Evolutionary conservation across 2,797 vertebrate species (phyloP).

Genomic region (Pagetopsis macropterus): DNA sequence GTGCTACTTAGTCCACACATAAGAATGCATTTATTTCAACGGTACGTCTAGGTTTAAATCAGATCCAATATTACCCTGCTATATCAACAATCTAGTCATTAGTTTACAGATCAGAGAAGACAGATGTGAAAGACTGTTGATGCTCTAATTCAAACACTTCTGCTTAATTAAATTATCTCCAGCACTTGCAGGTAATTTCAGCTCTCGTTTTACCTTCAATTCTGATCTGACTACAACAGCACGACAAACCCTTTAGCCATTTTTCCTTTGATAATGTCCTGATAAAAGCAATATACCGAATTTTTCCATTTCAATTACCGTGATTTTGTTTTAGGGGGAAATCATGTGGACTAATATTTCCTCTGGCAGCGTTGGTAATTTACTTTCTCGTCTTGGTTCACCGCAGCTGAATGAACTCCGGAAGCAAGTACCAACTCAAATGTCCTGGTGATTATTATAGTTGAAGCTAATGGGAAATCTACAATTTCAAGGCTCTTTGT

Average conservation of each 20-base stretch:
- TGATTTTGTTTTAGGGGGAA: constrained; percentile 37
- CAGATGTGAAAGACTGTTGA: no score
- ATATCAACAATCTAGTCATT: no score
- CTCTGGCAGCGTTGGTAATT: constrained; percentile 40
- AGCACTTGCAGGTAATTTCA: constrained; percentile 5
- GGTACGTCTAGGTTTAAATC: no score
- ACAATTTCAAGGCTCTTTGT: constrained; percentile 24
- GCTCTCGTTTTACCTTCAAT: background rate
- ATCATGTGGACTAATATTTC: constrained; percentile 35
- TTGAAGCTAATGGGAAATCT: constrained; percentile 36
- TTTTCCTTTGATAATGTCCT: constrained; percentile 22
- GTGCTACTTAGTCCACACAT: no score
- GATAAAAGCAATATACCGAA: constrained; percentile 14
- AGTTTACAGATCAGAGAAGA: no score
- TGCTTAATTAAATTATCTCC: no score
- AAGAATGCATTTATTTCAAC: no score
- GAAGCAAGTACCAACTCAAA: constrained; percentile 5
- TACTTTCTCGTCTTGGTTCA: constrained; percentile 18
- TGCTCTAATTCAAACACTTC: no score
- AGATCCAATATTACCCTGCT: no score
- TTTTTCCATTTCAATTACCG: constrained; percentile 21
- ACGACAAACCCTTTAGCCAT: constrained; percentile 6
- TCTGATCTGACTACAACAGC: constrained; percentile 6
- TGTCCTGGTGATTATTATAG: constrained; percentile 40
- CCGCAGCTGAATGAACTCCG: constrained; percentile 23